Conservation (phyloP, 2,797 vertebrate genomes). For the Chloroceryle amazona region DNA sequence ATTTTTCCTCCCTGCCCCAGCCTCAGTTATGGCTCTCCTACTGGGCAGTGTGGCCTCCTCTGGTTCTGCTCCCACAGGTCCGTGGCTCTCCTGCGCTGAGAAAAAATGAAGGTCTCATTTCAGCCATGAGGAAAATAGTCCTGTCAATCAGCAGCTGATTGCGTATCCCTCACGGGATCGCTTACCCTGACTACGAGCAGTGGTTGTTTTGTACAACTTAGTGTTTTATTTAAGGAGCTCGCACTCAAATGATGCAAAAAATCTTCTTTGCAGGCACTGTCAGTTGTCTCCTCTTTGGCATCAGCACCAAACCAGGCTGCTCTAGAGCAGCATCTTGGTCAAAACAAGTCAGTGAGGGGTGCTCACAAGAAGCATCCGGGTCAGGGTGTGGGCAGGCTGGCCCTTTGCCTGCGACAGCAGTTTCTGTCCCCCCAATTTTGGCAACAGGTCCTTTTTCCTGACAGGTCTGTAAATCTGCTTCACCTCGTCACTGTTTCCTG, state of each 20-base stretch:
- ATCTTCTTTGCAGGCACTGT: accelerated
- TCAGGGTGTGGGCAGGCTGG: background rate
- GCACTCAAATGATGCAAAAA: background rate
- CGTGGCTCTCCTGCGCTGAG: background rate
- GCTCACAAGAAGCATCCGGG: accelerated
- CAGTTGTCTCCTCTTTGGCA: background rate
- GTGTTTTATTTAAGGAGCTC: background rate
- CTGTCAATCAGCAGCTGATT: background rate
- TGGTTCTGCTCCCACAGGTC: background rate
- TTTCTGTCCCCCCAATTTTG: accelerated
- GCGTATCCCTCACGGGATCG: accelerated
- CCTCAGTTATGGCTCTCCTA: background rate
- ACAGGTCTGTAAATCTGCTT: background rate
- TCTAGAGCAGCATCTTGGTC: background rate
- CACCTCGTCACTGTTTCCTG: accelerated
- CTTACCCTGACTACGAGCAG: accelerated
- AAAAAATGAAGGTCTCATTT: background rate
- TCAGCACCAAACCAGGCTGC: background rate
- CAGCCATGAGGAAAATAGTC: background rate
- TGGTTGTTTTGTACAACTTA: background rate
- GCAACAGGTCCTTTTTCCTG: background rate
- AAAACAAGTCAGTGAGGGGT: background rate
- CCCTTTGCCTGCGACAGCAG: background rate
- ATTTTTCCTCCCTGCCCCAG: background rate
- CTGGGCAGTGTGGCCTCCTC: background rate